Evolutionary conservation across 2,113 vertebrate species (phyloP), one percentile per base, ranked within the genome.

Genomic region (Morphnarchus princeps): DNA sequence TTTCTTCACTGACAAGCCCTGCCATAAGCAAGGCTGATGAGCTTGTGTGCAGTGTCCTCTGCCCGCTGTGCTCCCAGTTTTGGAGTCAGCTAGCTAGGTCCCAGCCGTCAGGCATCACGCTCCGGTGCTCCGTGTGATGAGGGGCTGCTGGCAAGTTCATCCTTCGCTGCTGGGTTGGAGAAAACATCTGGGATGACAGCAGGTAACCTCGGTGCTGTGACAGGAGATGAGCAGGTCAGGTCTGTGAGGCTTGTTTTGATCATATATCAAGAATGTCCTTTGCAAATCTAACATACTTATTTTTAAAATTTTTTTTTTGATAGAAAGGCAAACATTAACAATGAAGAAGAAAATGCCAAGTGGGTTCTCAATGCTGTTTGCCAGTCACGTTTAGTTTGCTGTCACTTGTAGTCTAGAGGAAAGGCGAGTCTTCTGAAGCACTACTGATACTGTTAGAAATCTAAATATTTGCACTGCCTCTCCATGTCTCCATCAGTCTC

Each of bases 391-490:
- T 49, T 17, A 66, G n/a, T 77, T 77, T 70, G 50, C 42, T 96
- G 45, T 80, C 58, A 50, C 52, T 79, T 79, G 29, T 6, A 54
- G 67, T 63, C 52, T 29, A 77, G 58, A 34, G 54, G 32, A 66
- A 87, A 85, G 89, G 78, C 2, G 0, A 77, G 29, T 40, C 84
- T 85, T 95, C 78, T 91, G 91, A 95, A 94, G 87, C 38, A 59
- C 52, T 79, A 13, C 34, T 42, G 32, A 73, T 95, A 67, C 31
- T 89, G 87, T 54, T 88, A 81, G 93, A 89, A 95, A 87, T 70
- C n/a, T 77, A 96, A 96, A 93, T 96, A 97, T 97, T 95, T 93
- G 93, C 87, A 43, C 32, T 91, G 57, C 70, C 87, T 95, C 89
- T 95, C 88, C 2, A 11, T 34, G 90, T 67, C 85, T 91, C 87